A percentile compares a stretch with the other conserved stretches of the same genome.
Evolutionary conservation across 2,113 vertebrate genomes (phyloP).

Genomic region (Gracilinanus agilis): DNA sequence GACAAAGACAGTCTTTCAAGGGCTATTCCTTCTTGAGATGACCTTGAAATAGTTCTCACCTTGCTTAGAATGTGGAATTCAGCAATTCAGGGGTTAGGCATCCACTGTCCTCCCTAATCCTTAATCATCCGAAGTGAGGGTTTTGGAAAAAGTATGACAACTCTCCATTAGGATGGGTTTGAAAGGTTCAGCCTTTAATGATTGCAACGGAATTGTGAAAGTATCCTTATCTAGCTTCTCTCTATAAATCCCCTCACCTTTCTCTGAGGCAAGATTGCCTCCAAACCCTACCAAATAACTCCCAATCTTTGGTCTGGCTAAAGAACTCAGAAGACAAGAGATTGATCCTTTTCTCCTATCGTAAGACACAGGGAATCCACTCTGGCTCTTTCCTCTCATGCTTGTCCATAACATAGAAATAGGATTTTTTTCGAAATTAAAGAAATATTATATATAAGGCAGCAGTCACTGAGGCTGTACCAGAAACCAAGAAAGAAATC

Average conservation of each 20-base stretch:
- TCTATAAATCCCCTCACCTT: not conserved
- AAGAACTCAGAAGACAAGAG: not conserved
- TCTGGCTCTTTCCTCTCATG: not conserved
- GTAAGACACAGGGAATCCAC: not conserved
- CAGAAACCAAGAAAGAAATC: not conserved
- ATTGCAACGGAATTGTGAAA: not conserved
- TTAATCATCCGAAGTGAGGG: not conserved
- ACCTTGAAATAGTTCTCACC: not conserved
- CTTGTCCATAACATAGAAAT: not conserved
- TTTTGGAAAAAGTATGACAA: not conserved
- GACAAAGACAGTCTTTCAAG: not conserved
- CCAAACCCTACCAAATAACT: not conserved
- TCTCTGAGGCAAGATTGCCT: slow-evolving; percentile 8
- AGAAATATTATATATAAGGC: not conserved
- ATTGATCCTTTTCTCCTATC: not conserved
- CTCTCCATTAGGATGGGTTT: not conserved
- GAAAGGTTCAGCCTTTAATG: slow-evolving; percentile 3
- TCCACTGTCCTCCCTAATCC: not conserved
- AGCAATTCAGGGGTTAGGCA: not conserved
- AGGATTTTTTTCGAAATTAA: not conserved
- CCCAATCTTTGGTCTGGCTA: slow-evolving; percentile 4
- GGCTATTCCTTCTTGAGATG: not conserved
- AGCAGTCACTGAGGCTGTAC: not conserved
- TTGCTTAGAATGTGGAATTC: not conserved
- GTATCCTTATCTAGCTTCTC: slow-evolving; percentile 1